Base-by-base conservation (phyloP, 2,113 vertebrate genomes). In the Penelope pileata region DNA sequence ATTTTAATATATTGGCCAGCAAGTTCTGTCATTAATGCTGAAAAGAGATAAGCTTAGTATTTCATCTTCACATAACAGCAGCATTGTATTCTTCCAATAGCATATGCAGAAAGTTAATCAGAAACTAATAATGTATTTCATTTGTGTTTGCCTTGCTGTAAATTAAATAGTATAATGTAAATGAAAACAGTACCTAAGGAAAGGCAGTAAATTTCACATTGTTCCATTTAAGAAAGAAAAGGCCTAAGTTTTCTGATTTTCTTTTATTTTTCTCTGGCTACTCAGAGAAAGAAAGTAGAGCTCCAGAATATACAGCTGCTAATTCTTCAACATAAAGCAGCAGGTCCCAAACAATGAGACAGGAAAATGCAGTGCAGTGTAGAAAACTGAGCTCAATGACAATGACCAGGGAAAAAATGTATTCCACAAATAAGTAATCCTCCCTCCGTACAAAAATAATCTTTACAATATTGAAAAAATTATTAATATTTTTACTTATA, bases 131-230 rank as follows among this genome's bases (percentile, higher is more conserved):
- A 92, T 42, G 43, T 62, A 70, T 95, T 96, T 92, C 53, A 77
- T 90, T 93, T 95, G 53, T 91, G n/a, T 56, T 66, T 92, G 18
- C 21, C 69, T 62, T 47, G 59, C 53, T 93, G 72, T 68, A 96
- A 97, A 96, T 67, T 94, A 64, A 96, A 95, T 83, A 91, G 9
- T 40, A 38, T 59, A 94, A 93, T 38, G 45, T 63, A 93, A 92
- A 90, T 79, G 60, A 56, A 95, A 96, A 94, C 43, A 67, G 70
- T 77, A 79, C 66, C 18, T 84, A 91, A 94, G 51, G 59, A 83
- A 96, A 86, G 83, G 75, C 69, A 80, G 32, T 17, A 84, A 74
- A 81, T 74, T 77, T 42, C 58, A 68, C 30, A 60, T 64, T 56
- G 82, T 83, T 95, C 62, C 10, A 26, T 13, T 82, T 72, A 88